phyloP scores from a whole-genome alignment of 2,888 invertebrate genomes.

The Volucella zonaria region DNA sequence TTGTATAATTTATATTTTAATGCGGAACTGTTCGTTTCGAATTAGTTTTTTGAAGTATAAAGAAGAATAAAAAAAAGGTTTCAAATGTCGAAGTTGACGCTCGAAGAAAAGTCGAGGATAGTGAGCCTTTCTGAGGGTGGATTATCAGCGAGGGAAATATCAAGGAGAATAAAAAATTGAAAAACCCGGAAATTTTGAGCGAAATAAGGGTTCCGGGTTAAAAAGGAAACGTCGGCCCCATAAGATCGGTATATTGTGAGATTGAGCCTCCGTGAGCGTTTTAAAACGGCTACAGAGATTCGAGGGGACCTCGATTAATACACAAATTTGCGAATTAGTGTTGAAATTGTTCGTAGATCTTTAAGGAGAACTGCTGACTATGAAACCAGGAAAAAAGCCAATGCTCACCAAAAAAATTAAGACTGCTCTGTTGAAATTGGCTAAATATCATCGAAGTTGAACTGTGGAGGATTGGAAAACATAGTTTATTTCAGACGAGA shows the following conservation, averaged over 20 bases:
- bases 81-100: not conserved
- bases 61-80: not conserved
- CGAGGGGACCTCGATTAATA: not conserved
- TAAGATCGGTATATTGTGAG: not conserved
- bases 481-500: not conserved
- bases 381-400: no score
- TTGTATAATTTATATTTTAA: no score
- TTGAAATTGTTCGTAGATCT: not conserved
- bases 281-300: not conserved
- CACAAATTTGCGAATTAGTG: not conserved
- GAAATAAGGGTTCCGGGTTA: not conserved
- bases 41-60: not conserved
- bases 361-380: no score
- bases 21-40: not conserved
- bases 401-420: no score
- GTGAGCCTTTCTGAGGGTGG: not conserved
- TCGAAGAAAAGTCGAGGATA: not conserved
- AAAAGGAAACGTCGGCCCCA: not conserved
- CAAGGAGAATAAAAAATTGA: not conserved
- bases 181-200: no score
- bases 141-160: not conserved
- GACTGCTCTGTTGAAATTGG: slow-evolving; percentile 9
- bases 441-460: no score
- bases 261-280: not conserved
- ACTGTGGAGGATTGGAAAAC: slow-evolving; percentile 1